Evolutionary conservation across 2,113 vertebrate species (phyloP), one percentile per base, ranked within the genome.

Genomic region (Salvelinus sp.): DNA sequence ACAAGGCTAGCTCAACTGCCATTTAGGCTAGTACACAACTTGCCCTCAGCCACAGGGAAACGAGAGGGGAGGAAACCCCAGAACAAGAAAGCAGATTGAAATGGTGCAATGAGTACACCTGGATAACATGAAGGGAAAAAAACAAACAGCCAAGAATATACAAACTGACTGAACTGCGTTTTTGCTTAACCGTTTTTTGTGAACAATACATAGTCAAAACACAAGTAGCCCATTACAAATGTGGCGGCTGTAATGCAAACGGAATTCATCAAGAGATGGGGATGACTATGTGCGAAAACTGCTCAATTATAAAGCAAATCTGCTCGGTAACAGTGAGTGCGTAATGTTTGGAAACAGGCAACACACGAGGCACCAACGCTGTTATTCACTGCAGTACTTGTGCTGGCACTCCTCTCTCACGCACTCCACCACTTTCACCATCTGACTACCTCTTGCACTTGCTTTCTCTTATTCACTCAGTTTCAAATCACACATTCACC

Each of bases 401-500:
- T 76, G 6, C 20, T 63, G 10, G 6, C 60, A 9, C 16, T 44
- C 16, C 30, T 16, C 16, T 3, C 14, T 13, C 6, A 7, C 30
- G 3, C 66, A 66, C 67, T 67, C 75, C 71, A 69, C 47, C 74
- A 62, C 73, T 75, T 57, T 28, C 74, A 77, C 66, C 63, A 74
- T 75, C 72, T 78, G 75, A 54, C 71, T 82, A 12, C 25, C 79
- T 66, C 78, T 84, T 81, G 25, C 50, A 7, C n/a, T 60, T 16
- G 3, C 50, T 58, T 57, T 14, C 69, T 28, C 80, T 78, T 74
- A 73, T 58, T 84, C 74, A n/a, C 70, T 78, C 27, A 78, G 69
- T 79, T 79, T 78, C 80, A 80, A 81, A 12, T 84, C 76, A 85
- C 72, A 83, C 72, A 82, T 77, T 69, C 70, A 70, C 73, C 78